Base-by-base conservation (phyloP, 2,113 vertebrate genomes). In the Oryzias melastigma region DNA sequence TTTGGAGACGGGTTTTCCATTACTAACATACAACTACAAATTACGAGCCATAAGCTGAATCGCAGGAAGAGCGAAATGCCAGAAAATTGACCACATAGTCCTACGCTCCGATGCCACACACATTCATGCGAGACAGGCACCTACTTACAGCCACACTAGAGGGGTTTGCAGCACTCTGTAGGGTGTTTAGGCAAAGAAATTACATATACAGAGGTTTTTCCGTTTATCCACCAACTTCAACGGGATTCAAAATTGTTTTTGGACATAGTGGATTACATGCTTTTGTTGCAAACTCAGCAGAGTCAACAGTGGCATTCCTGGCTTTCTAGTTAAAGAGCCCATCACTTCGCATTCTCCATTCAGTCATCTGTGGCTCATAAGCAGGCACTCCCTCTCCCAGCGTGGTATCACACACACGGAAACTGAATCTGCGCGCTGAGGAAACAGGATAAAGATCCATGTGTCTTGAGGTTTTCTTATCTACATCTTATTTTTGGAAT, bases 1-100 rank as follows among this genome's bases (percentile, higher is more conserved):
- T 46, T 47, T 20, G 29, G 52, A 5, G 71, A 80, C 77, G 43
- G 49, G 82, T 84, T 85, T 69, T 52, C 77, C 78, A 83, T 87
- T 81, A 87, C 68, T 10, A 19, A 52, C 50, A 65, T 65, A 18
- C 45, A 54, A 65, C 65, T 49, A 49, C 63, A 61, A 80, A 71
- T 65, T 71, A 80, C 58, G 47, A 55, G 58, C 66, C 40, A 5
- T 20, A 59, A 79, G 71, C 18, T 46, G 43, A 58, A 73, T 64
- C 65, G 59, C 58, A 68, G 58, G 54, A 74, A 79, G 52, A 35
- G 18, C 60, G 43, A 18, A 14, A 51, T 62, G 68, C 47, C 55
- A 78, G 62, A 63, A 46, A 27, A 51, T 43, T 52, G 54, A 20
- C 50, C 19, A 46, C 41, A 14, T 17, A 54, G 48, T 18, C 20